Evolutionary conservation across 2,797 vertebrate species (phyloP).

Genomic region (Eulemur coronatus): DNA sequence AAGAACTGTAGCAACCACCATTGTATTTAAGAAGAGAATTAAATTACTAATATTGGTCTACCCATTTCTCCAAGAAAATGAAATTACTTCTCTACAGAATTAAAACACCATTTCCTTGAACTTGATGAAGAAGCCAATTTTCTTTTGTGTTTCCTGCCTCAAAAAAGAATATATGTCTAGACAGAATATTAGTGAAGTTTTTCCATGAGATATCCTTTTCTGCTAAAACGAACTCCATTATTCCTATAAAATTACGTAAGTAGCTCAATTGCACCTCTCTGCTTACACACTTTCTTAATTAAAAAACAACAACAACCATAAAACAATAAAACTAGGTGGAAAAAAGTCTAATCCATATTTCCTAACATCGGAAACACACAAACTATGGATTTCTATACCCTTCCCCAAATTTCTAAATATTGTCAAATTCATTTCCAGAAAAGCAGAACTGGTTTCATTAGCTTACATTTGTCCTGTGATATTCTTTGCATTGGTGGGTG

Average conservation of each 20-base stretch:
- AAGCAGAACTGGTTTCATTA: slow-evolving; percentile 62
- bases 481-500: slow-evolving; percentile 38
- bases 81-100: slow-evolving; percentile 76
- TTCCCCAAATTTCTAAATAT: slow-evolving; percentile 71
- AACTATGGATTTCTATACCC: background rate
- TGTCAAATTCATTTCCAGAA: slow-evolving; percentile 68
- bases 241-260: slow-evolving; percentile 46
- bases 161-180: slow-evolving; percentile 64
- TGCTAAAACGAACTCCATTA: slow-evolving; percentile 55
- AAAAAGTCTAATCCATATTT: slow-evolving; percentile 44
- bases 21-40: slow-evolving; percentile 69
- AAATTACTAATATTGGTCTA: slow-evolving; percentile 71
- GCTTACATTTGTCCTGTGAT: slow-evolving; percentile 66
- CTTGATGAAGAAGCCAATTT: slow-evolving; percentile 71
- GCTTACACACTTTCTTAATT: background rate
- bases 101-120: slow-evolving; percentile 77
- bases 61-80: slow-evolving; percentile 73
- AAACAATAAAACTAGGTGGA: slow-evolving; percentile 43
- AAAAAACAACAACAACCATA: slow-evolving; percentile 57
- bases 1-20: slow-evolving; percentile 48
- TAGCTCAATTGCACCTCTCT: slow-evolving; percentile 7
- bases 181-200: slow-evolving; percentile 53
- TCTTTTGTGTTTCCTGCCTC: slow-evolving; percentile 68
- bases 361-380: slow-evolving; percentile 1
- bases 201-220: slow-evolving; percentile 40